Base-by-base conservation (phyloP, 2,888 invertebrate species). In the Heliconius ismenius region DNA sequence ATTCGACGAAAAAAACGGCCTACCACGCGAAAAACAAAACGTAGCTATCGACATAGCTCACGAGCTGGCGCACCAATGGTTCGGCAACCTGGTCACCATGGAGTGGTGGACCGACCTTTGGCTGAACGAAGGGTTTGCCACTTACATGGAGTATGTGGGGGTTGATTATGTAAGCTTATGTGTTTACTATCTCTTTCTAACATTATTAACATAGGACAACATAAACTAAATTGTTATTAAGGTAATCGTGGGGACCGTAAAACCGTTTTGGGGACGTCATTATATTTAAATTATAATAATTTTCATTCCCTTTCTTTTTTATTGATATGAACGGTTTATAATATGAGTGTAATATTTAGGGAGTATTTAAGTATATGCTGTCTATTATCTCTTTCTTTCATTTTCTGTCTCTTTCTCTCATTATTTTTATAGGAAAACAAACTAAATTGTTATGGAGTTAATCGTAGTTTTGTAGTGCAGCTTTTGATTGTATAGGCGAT, bases 41-140 rank as follows among this genome's bases (percentile, higher is more conserved):
- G 93, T 95, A 7, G 95, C 95, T n/a, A 94, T 95, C 1, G 94
- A 94, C 80, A 88, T 96, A 13, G 95, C 95, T 0, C 97, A 97
- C 84, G 97, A 97, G 84, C 86, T 97, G 15, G 95, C 96, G 0
- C 97, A 97, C 86, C 97, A 96, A 91, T 97, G 97, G 96, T 96
- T 96, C 86, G 97, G 97, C 1, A 95, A 96, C 91, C 90, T 96
- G 21, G 96, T 96, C 77, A 96, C 96, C 1, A 95, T 96, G 90
- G 88, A 91, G 24, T 96, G 96, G 96, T 96, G 96, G 96, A 95
- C 95, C n/a, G 95, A 95, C 81, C 89, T 95, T 9, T 97, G 96
- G 96, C 90, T 97, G 21, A 96, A 96, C 82, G 96, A 96, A 88
- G 97, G 97, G 0, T 97, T 97, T 86, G 97, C 97, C 1, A 95